A percentile compares a stretch with the other conserved stretches of the same genome.
phyloP scores from a whole-genome alignment of 1,140 invertebrate species.

The Liolophura sinensis region DNA sequence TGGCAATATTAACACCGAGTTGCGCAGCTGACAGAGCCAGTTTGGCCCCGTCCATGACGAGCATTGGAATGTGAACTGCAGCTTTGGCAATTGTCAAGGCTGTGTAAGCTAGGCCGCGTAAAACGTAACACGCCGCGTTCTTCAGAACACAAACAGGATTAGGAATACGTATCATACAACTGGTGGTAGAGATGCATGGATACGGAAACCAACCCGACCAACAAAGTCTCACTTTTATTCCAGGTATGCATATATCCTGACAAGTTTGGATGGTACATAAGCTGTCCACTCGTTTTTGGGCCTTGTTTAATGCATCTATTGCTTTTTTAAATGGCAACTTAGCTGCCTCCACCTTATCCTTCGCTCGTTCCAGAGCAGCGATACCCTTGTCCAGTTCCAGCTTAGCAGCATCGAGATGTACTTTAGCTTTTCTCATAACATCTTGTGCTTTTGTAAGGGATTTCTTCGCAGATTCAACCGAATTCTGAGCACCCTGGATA shows the following conservation, averaged over 20 bases:
- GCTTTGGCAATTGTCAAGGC: constrained; percentile 14
- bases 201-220: constrained; percentile 8
- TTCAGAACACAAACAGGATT: constrained; percentile 11
- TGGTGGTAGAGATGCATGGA: constrained; percentile 14
- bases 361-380: constrained; percentile 11
- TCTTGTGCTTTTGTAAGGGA: not conserved
- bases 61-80: constrained; percentile 12
- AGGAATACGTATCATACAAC: constrained; percentile 22
- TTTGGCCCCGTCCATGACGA: constrained; percentile 17
- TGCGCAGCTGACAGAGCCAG: constrained; percentile 11
- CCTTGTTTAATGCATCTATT: constrained; percentile 10
- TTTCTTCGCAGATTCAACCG: not conserved
- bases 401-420: constrained; percentile 11
- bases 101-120: constrained; percentile 11
- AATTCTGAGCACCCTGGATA: not conserved
- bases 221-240: constrained; percentile 17
- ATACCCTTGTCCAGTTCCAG: constrained; percentile 19
- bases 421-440: not conserved
- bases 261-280: constrained; percentile 22
- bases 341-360: constrained; percentile 19
- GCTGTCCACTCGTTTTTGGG: constrained; percentile 19
- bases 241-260: constrained; percentile 20
- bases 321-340: constrained; percentile 21
- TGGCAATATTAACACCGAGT: constrained; percentile 15
- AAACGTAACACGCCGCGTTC: constrained; percentile 15